phyloP scores from a whole-genome alignment of 64 coral and sea anemone species.

The Exaiptasia diaphana region DNA sequence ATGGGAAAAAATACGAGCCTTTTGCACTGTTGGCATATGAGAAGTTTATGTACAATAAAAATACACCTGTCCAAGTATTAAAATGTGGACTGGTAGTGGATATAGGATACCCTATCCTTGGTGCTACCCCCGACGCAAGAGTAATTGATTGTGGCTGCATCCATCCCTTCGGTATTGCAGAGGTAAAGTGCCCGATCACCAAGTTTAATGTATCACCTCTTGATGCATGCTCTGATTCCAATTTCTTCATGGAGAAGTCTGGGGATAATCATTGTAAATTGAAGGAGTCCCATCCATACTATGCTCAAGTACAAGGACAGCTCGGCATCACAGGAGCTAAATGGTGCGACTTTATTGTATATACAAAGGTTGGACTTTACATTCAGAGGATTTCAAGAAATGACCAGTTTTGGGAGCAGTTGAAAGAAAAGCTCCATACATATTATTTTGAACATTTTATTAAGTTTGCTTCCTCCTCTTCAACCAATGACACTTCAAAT shows the following conservation, averaged over 20 bases:
- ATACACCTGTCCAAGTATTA: constrained; percentile 8
- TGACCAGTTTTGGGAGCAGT: not conserved
- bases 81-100: constrained; percentile 16
- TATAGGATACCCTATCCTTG: not conserved
- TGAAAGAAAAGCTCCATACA: not conserved
- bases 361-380: no score
- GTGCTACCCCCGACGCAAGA: constrained; percentile 26
- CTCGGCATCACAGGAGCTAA: not conserved
- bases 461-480: constrained; percentile 17
- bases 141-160: constrained; percentile 11
- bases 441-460: constrained; percentile 32
- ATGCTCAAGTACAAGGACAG: constrained; percentile 24
- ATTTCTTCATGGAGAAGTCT: constrained; percentile 37
- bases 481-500: no score
- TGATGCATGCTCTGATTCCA: constrained; percentile 23
- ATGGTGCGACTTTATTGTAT: constrained; percentile 28
- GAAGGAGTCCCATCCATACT: not conserved
- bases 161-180: not conserved
- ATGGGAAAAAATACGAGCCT: constrained; percentile 23
- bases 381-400: not conserved
- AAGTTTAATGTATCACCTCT: constrained; percentile 4
- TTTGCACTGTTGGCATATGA: constrained; percentile 16
- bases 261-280: not conserved
- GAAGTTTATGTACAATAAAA: constrained; percentile 11
- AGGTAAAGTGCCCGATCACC: constrained; percentile 26